These are phyloP conservation scores for Drosophila funebris DNA, from an alignment of 1,140 invertebrate species.

Conservation along the genomic window DNA sequence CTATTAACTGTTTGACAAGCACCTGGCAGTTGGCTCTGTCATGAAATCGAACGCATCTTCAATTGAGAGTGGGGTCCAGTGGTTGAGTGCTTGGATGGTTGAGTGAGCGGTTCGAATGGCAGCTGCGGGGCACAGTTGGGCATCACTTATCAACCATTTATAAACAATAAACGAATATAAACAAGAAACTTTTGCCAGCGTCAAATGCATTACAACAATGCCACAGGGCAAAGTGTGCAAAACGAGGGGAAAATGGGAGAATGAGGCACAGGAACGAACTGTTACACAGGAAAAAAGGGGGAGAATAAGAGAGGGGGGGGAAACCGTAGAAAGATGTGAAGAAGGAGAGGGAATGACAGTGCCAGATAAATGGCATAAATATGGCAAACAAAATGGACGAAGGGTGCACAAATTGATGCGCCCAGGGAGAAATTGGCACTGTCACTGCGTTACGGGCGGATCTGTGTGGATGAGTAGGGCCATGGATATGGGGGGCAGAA, in stretches of 20 bases:
- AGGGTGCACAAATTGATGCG: slow-evolving; percentile 64
- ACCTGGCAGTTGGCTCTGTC: slow-evolving; percentile 15
- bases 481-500: not conserved
- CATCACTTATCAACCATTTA: slow-evolving; percentile 80
- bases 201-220: slow-evolving; percentile 74
- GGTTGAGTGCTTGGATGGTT: not conserved
- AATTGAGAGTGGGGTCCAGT: not conserved
- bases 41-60: not conserved
- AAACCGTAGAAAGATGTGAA: not conserved
- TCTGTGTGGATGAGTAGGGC: not conserved
- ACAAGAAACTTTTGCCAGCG: slow-evolving; percentile 71
- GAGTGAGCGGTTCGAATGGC: not conserved
- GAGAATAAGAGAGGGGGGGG: not conserved
- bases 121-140: slow-evolving; percentile 14
- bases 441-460: not conserved
- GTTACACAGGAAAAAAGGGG: too few relatives aligned
- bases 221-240: slow-evolving; percentile 16
- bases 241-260: not conserved
- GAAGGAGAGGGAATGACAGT: slow-evolving; percentile 2
- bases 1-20: slow-evolving; percentile 45
- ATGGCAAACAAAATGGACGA: slow-evolving; percentile 71
- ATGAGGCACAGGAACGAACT: not conserved
- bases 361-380: slow-evolving; percentile 70
- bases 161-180: slow-evolving; percentile 81
- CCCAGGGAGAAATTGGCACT: slow-evolving; percentile 29